Base-by-base conservation (phyloP, 2,888 invertebrate genomes). In the Euproctis similis region DNA sequence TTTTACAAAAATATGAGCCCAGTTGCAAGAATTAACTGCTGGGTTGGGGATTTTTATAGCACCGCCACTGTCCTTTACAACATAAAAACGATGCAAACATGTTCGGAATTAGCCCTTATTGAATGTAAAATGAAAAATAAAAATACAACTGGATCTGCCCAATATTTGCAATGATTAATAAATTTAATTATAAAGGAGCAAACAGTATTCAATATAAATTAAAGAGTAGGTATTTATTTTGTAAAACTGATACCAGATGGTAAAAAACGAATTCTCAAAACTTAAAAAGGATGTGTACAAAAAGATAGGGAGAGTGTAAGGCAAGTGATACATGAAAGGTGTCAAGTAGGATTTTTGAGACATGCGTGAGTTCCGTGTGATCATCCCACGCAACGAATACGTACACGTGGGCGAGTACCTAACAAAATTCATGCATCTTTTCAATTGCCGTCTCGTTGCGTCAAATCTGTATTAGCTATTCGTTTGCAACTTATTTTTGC, bases 1-100 rank as follows among this genome's bases (percentile, higher is more conserved):
- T 71, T 74, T 67, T 60, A 59, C 59, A 68, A 76, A 63, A 61
- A 23, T 71, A 71, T 65, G 61, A 51, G 47, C 46, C 43, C 59
- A 41, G 55, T 50, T n/a, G 53, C 61, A 57, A 50, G 65, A 74
- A 77, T 74, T 73, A 76, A 78, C 68, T 64, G 71, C 60, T 42
- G 58, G 59, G 65, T 68, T 65, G 60, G 14, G 4, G 6, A 59
- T 65, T 59, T 66, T 70, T 75, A 70, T 56, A 59, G 53, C 51
- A n/a, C n/a, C n/a, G n/a, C n/a, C n/a, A n/a, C n/a, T n/a, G n/a
- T n/a, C n/a, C n/a, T n/a, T n/a, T n/a, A n/a, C n/a, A n/a, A n/a
- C n/a, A n/a, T n/a, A n/a, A n/a, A n/a, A n/a, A n/a, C n/a, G n/a
- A n/a, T n/a, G n/a, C n/a, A n/a, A n/a, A n/a, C n/a, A n/a, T n/a